These are phyloP conservation scores for Mycetomoellerius zeteki DNA, from an alignment of 1,140 invertebrate species.

Conservation along the genomic window DNA sequence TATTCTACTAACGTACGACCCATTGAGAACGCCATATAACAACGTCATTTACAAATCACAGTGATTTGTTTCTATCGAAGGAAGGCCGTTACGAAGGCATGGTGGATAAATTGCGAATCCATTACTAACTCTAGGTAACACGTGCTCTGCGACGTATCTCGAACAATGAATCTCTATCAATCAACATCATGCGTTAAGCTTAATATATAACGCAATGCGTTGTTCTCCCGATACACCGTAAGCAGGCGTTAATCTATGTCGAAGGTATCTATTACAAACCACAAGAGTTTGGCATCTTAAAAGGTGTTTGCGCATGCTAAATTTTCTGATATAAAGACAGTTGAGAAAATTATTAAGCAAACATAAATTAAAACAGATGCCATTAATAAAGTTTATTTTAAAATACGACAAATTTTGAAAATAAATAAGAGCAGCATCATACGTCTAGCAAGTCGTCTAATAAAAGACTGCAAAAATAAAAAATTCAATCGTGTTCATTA, in stretches of 20 bases:
- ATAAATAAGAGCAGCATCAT: not conserved
- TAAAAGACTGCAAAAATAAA: not conserved
- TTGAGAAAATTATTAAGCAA: not conserved
- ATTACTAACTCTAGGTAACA: slow-evolving; percentile 34
- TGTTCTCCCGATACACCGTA: not conserved
- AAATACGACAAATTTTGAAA: not conserved
- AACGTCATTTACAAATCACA: slow-evolving; percentile 42
- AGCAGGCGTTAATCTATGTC: slow-evolving; percentile 39
- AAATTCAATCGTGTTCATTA: not conserved
- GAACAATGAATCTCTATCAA: slow-evolving; percentile 43
- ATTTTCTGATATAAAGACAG: slow-evolving; percentile 15
- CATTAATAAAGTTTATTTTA: not conserved
- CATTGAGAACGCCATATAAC: slow-evolving; percentile 39
- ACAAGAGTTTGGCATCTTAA: not conserved
- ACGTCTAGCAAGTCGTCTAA: not conserved
- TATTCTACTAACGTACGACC: slow-evolving; percentile 5
- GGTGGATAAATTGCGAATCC: slow-evolving; percentile 39
- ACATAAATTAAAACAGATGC: not conserved
- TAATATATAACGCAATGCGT: slow-evolving; percentile 51
- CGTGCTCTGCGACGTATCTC: slow-evolving; percentile 12
- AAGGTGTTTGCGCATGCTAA: not conserved
- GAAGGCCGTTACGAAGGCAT: not conserved
- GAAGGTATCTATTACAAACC: not conserved
- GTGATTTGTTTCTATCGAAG: slow-evolving; percentile 30
- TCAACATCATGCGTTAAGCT: slow-evolving; percentile 20